These are phyloP conservation scores for Myoxocephalus aenaeus DNA, from an alignment of 2,797 vertebrate species.

Conservation along the genomic window DNA sequence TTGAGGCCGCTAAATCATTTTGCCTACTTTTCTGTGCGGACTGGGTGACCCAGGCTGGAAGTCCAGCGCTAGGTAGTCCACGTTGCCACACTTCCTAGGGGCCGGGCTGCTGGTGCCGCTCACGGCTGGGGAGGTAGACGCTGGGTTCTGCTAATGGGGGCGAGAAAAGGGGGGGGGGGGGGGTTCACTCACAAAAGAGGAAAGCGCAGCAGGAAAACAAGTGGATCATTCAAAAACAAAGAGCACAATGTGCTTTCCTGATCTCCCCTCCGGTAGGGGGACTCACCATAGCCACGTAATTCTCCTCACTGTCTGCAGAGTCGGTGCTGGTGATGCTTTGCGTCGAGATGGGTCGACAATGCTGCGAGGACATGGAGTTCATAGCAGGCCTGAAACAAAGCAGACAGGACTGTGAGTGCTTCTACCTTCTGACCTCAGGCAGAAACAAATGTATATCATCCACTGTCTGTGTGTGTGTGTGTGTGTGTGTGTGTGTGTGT, in stretches of 20 bases:
- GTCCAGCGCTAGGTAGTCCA: conserved; percentile 97
- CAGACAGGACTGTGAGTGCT: conserved; percentile 33
- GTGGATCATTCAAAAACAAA: conserved; percentile 60
- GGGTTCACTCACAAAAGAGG: conserved; percentile 56
- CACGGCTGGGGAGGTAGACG: conserved; percentile 95
- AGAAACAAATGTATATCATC: conserved; percentile 8
- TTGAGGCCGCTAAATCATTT: conserved; percentile 6
- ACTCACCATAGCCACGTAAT: conserved; percentile 98
- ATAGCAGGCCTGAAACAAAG: conserved; percentile 85
- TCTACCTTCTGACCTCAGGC: conserved; percentile 40
- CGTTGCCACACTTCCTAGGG: conserved; percentile 93
- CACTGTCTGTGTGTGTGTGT: conserved; percentile 9
- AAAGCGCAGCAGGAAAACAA: conserved; percentile 41
- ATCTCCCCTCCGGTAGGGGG: conserved; percentile 47
- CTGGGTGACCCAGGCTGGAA: conserved; percentile 96
- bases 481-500: conserved; percentile 7
- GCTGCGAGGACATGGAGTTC: conserved; percentile 91
- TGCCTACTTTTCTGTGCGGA: conserved; percentile 95
- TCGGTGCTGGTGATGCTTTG: conserved; percentile 99
- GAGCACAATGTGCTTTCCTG: conserved; percentile 42
- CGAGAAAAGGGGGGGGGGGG: conserved; percentile 35
- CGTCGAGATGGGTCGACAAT: conserved; percentile 96
- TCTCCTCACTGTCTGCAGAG: conserved; percentile 98
- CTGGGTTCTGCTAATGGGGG: conserved; percentile 93
- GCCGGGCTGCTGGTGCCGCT: conserved; percentile 98